These are phyloP conservation scores for Ceratina japonica DNA, from an alignment of 1,140 invertebrate genomes.

Conservation along the genomic window DNA sequence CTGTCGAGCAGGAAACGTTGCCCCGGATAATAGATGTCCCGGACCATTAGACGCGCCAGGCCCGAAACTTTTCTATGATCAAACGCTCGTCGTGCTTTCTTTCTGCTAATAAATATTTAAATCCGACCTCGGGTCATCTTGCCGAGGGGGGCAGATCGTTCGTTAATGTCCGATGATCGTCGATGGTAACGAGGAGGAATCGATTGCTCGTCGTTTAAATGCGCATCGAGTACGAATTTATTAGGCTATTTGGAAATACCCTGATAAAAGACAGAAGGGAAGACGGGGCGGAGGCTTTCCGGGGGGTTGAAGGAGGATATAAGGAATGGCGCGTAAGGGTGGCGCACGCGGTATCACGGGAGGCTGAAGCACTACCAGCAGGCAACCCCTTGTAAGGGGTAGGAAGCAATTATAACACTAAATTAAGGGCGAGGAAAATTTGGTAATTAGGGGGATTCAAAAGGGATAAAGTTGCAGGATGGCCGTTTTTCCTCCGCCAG, in stretches of 20 bases:
- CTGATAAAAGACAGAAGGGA: constrained; percentile 55
- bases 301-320: constrained; percentile 50
- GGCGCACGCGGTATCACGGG: constrained; percentile 51
- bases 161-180: constrained; percentile 33
- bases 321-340: constrained; percentile 64
- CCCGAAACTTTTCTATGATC: no score
- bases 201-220: constrained; percentile 60
- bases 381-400: constrained; percentile 65
- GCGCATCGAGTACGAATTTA: constrained; percentile 57
- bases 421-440: constrained; percentile 79
- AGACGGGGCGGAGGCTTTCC: constrained; percentile 28
- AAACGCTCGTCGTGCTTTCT: no score
- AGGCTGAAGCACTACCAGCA: constrained; percentile 54
- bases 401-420: constrained; percentile 77
- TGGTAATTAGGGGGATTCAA: constrained; percentile 78
- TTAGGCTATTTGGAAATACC: constrained; percentile 48
- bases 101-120: no score
- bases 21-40: neutral
- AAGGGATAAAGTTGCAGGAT: constrained; percentile 72
- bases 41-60: neutral
- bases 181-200: constrained; percentile 41
- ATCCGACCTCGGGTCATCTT: no score
- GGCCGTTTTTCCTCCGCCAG: constrained; percentile 57
- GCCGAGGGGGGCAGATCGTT: neutral
- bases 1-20: neutral